Conservation (phyloP, 2,888 invertebrate genomes). For the Osmoderma eremita region DNA sequence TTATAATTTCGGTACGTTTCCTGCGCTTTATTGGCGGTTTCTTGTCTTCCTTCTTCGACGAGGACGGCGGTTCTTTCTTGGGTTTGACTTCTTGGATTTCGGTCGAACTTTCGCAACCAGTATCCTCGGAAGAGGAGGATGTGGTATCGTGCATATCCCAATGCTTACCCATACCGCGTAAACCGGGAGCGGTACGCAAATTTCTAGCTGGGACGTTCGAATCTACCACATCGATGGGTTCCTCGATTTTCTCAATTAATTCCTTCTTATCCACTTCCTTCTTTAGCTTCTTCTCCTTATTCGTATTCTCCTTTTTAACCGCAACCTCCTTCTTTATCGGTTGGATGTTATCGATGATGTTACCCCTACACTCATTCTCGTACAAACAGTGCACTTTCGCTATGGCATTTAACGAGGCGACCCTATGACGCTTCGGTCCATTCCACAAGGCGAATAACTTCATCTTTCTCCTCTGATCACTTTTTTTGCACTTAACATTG, state of each 20-base stretch:
- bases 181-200: conserved; percentile 77
- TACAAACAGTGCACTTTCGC: conserved; percentile 92
- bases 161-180: conserved; percentile 81
- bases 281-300: conserved; percentile 43
- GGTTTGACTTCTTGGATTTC: conserved; percentile 53
- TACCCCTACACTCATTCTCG: conserved; percentile 85
- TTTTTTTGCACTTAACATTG: conserved; percentile 44
- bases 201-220: conserved; percentile 65
- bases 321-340: conserved; percentile 47
- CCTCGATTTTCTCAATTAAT: conserved; percentile 43
- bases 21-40: conserved; percentile 66
- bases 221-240: conserved; percentile 48
- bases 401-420: conserved; percentile 88
- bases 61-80: conserved; percentile 56
- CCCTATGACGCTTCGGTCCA: conserved; percentile 84
- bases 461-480: conserved; percentile 62
- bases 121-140: conserved; percentile 67
- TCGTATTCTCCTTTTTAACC: conserved; percentile 44
- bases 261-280: conserved; percentile 45
- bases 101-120: conserved; percentile 43
- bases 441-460: conserved; percentile 77
- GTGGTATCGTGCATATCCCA: conserved; percentile 83
- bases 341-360: conserved; percentile 68
- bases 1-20: conserved; percentile 72
- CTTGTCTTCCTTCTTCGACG: conserved; percentile 62